Percentiles rank a stretch among this genome's conserved stretches.
phyloP scores from a whole-genome alignment of 1,140 invertebrate genomes.

The Drosophila chauvacae region DNA sequence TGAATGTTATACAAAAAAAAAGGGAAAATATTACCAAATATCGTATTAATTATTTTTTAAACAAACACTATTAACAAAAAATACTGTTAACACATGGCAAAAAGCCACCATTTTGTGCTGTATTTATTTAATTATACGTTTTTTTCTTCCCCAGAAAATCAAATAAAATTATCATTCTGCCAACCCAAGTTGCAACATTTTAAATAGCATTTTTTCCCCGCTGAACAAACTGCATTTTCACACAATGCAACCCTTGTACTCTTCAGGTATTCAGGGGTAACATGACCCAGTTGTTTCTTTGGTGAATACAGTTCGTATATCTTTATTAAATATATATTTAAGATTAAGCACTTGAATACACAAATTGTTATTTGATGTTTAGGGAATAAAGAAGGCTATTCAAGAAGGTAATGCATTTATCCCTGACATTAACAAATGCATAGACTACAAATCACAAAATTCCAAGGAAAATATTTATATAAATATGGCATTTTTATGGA shows the following conservation, averaged over 20 bases:
- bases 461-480: neutral
- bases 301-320: neutral
- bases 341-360: neutral
- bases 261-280: neutral
- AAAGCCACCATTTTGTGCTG: neutral
- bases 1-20: neutral
- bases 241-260: conserved; percentile 11
- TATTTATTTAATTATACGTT: conserved; percentile 7
- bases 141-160: neutral
- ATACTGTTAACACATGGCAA: neutral
- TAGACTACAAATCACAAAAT: neutral
- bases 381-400: neutral
- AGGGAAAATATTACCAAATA: neutral
- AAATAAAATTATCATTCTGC: conserved; percentile 11
- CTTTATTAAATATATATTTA: neutral
- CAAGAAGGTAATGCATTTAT: neutral
- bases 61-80: conserved; percentile 3
- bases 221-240: neutral
- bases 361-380: neutral
- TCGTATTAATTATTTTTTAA: neutral
- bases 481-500: neutral
- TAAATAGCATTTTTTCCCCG: neutral
- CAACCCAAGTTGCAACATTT: conserved; percentile 1
- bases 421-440: too few species aligned
- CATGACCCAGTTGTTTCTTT: neutral